Evolutionary conservation across 2,113 vertebrate species (phyloP), one percentile per base, ranked within the genome.

Genomic region (Megaceryle maxima): DNA sequence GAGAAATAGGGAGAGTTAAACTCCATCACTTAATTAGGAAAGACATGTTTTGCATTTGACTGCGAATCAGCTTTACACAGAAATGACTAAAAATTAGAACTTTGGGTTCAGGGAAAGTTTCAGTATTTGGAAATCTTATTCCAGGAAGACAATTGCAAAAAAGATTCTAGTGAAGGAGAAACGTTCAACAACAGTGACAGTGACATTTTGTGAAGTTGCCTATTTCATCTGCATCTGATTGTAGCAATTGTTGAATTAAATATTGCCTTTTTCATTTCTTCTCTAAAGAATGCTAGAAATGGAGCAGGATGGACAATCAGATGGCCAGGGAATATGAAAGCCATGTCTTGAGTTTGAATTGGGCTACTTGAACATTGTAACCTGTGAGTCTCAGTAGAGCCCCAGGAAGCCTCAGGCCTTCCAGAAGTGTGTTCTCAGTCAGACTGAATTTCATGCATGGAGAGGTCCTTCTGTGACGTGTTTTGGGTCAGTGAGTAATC

Each of bases 11-110:
- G 33, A 67, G 39, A 67, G 44, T 77, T 37, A 85, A 17, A 64
- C 9, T 85, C 70, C 17, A 55, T 82, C 85, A 86, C 81, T 70
- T 90, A 91, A 89, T 93, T 90, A 92, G 75, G 74, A 60, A 79
- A 81, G 76, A 63, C 1, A 24, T 39, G 64, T 90, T 96, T 91
- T 95, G 8, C 64, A 78, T 81, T 90, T 81, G 59, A 63, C 59
- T 59, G 28, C 59, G 75, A 83, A 68, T 63, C 35, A 60, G 0
- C 9, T 86, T 83, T 74, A 83, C 16, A 2, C 31, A 88, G 37
- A 59, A 25, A 48, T 63, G 37, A 48, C 25, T 92, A 56, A 79
- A 85, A 83, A 22, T 63, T 57, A 37, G 39, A 80, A 75, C 91
- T 77, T 73, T 37, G 66, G 25, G 6, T 74, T 83, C 28, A 46